Evolutionary conservation across 1,140 invertebrate genomes (phyloP).

Genomic region (Phymastichus coffea): DNA sequence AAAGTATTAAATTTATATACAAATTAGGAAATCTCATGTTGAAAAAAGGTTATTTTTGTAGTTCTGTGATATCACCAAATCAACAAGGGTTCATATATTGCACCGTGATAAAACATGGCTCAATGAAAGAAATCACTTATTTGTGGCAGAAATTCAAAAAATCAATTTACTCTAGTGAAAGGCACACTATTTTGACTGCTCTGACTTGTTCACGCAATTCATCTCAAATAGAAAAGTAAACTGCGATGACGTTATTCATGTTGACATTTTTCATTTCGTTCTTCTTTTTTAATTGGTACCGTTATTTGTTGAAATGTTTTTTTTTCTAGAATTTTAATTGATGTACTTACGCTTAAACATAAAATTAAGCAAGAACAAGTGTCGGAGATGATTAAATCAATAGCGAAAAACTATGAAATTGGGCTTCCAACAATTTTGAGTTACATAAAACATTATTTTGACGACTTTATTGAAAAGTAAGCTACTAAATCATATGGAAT

Average conservation of each 20-base stretch:
- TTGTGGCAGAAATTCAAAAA: slow-evolving; percentile 61
- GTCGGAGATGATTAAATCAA: neutral
- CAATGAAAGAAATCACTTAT: slow-evolving; percentile 81
- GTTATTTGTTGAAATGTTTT: no score
- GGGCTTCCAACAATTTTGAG: neutral
- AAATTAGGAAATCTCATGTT: no score
- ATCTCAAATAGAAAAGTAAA: no score
- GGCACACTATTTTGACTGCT: neutral
- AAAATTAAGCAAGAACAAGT: neutral
- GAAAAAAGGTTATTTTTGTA: slow-evolving; percentile 41
- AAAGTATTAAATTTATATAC: no score
- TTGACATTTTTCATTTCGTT: no score
- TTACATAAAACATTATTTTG: neutral
- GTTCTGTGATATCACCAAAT: slow-evolving; percentile 80
- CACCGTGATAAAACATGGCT: slow-evolving; percentile 77
- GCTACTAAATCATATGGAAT: no score
- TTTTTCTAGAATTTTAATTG: neutral
- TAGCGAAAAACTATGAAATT: neutral
- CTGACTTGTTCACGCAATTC: neutral
- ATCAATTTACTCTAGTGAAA: neutral
- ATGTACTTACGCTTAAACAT: neutral
- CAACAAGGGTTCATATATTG: slow-evolving; percentile 82
- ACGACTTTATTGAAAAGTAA: neutral
- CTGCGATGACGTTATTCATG: no score
- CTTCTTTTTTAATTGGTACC: no score